A percentile compares a stretch with the other conserved stretches of the same genome.
Conservation (phyloP, 2,113 vertebrate genomes). For the Myiozetetes cayanensis region DNA sequence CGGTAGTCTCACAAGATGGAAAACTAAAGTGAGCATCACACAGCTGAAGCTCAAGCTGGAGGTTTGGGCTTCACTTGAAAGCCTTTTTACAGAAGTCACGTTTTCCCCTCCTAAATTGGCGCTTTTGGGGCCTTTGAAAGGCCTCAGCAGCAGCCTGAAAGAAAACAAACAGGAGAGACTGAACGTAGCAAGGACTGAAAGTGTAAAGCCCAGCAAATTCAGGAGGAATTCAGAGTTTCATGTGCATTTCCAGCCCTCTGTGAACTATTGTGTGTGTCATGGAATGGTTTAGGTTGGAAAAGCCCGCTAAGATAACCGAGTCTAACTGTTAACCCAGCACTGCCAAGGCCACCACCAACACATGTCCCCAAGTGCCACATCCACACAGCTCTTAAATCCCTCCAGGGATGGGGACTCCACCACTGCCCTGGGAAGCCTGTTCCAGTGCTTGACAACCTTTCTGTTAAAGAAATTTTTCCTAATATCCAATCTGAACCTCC, state of each 20-base stretch:
- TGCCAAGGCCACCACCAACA: neutral
- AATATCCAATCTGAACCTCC: neutral
- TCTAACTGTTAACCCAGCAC: neutral
- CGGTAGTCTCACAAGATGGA: accelerated
- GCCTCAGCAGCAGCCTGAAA: neutral
- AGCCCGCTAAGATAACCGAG: neutral
- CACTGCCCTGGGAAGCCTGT: neutral
- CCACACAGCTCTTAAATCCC: neutral
- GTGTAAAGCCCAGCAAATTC: neutral
- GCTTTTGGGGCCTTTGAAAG: neutral
- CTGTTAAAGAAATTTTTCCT: neutral
- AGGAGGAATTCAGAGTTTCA: neutral
- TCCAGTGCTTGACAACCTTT: neutral
- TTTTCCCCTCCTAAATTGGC: neutral
- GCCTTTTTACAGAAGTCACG: accelerated
- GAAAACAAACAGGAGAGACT: neutral
- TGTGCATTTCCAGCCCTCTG: neutral
- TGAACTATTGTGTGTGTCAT: neutral
- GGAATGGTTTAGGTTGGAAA: neutral
- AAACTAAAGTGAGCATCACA: neutral
- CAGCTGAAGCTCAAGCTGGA: neutral
- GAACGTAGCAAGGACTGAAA: neutral
- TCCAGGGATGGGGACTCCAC: neutral
- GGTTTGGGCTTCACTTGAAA: neutral
- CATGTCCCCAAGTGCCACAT: neutral